Evolutionary conservation across 1,140 invertebrate genomes (phyloP), one percentile per base, ranked within the genome.

Genomic region (Sarcophaga bullata): DNA sequence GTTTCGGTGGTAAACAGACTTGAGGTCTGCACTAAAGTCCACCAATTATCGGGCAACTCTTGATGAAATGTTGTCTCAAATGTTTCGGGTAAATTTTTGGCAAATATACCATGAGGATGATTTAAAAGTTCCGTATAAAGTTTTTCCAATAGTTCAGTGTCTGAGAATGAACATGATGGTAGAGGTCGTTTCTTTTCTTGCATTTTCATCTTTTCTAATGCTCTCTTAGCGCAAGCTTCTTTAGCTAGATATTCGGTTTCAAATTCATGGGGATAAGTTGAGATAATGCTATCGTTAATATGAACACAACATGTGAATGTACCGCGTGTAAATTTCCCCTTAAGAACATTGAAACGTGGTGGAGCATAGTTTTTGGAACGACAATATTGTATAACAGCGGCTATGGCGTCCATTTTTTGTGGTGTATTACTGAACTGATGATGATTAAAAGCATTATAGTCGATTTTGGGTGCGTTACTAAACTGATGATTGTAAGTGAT

Each of bases 41-140:
- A 84, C 89, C 89, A 90, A 83, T 89, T 84, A 37, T 83, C 84
- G 19, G 89, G 89, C 54, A 90, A 82, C 8, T 86, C 82, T n/a
- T 86, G 87, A 5, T 86, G 81, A 13, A 87, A 87, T 1, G 83
- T 87, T 8, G 78, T 76, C 78, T 87, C 84, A 73, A 88, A 90
- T 84, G 86, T 85, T 58, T 89, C 85, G 8, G 86, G 85, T 47
- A 90, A 82, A 80, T 87, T 87, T 76, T 90, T 87, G 8, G 84
- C 84, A 62, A 90, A 82, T 48, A 90, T 87, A 13, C 89, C 89
- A 73, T 89, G 81, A 11, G 87, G 87, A 84, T 86, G 85, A 68
- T 85, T 85, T 0, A 85, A 73, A 80, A 90, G 17, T 80, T 87
- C 86, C 7, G 85, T 72, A 73, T 86, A 87, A 8, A 90, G 83